Conservation (phyloP, 1,140 invertebrate species). For the Leguminivora glycinivorella region DNA sequence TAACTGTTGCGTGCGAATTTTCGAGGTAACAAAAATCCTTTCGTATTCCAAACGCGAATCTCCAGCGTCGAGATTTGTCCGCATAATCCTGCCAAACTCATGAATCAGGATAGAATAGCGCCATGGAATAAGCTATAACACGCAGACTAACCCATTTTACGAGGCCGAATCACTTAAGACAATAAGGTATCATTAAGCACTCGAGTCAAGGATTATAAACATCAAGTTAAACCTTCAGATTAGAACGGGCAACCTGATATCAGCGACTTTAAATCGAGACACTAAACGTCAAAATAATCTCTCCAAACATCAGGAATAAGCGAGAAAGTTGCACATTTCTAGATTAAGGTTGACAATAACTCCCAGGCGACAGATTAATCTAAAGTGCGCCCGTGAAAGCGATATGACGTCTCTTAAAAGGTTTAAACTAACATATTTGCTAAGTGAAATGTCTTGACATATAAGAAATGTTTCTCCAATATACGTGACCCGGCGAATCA, state of each 20-base stretch:
- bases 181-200: constrained; percentile 15
- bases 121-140: neutral
- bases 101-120: constrained; percentile 1
- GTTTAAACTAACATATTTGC: constrained; percentile 33
- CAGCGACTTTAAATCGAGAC: constrained; percentile 5
- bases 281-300: neutral
- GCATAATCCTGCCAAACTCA: constrained; percentile 9
- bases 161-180: constrained; percentile 1
- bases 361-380: constrained; percentile 9
- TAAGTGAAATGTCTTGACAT: constrained; percentile 33
- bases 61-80: neutral
- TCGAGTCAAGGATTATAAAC: constrained; percentile 9
- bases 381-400: constrained; percentile 16
- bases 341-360: constrained; percentile 22
- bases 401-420: constrained; percentile 27
- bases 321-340: constrained; percentile 13
- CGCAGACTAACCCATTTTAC: constrained; percentile 6
- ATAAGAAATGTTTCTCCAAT: constrained; percentile 32
- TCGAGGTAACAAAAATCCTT: neutral
- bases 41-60: neutral
- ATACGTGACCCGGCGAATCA: constrained; percentile 45
- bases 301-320: constrained; percentile 5
- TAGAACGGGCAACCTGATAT: constrained; percentile 10
- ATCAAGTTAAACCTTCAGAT: constrained; percentile 4
- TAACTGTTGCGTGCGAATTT: neutral